These are phyloP conservation scores for Halictus ligatus DNA, from an alignment of 2,888 invertebrate genomes.

Conservation along the genomic window DNA sequence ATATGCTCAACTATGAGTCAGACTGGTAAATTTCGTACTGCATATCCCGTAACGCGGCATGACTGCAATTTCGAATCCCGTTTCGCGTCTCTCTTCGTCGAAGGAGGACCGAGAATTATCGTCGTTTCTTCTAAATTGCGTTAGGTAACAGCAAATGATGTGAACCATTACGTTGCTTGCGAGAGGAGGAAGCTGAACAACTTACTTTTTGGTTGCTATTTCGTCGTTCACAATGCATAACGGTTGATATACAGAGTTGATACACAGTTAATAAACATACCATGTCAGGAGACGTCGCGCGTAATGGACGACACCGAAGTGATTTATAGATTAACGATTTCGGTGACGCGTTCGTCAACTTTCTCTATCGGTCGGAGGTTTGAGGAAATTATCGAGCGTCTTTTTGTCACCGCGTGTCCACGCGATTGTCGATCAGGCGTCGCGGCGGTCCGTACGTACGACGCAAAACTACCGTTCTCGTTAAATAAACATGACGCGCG, in stretches of 20 bases:
- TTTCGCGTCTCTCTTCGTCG: not conserved
- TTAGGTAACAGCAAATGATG: not conserved
- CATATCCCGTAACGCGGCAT: not conserved
- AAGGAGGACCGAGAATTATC: not conserved
- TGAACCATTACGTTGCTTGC: not conserved
- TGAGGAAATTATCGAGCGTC: not conserved
- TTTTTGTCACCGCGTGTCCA: not conserved
- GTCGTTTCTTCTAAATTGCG: not conserved
- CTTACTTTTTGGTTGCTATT: not conserved
- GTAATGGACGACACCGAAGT: too few relatives aligned
- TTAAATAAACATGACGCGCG: constrained; percentile 58
- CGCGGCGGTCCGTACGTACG: not conserved
- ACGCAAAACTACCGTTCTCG: constrained; percentile 45
- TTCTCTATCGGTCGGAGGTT: not conserved
- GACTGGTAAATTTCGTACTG: not conserved
- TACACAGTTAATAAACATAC: too few relatives aligned
- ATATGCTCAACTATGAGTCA: not conserved
- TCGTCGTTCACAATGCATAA: too few relatives aligned
- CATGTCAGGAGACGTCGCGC: too few relatives aligned
- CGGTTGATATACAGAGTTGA: too few relatives aligned
- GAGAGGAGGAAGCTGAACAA: not conserved
- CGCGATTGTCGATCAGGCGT: not conserved
- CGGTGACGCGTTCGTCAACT: not conserved
- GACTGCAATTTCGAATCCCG: not conserved
- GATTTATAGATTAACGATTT: too few relatives aligned